Percentiles rank a stretch among this genome's conserved stretches.
Conservation (phyloP, 2,888 invertebrate genomes). For the Yponomeuta cagnagella region DNA sequence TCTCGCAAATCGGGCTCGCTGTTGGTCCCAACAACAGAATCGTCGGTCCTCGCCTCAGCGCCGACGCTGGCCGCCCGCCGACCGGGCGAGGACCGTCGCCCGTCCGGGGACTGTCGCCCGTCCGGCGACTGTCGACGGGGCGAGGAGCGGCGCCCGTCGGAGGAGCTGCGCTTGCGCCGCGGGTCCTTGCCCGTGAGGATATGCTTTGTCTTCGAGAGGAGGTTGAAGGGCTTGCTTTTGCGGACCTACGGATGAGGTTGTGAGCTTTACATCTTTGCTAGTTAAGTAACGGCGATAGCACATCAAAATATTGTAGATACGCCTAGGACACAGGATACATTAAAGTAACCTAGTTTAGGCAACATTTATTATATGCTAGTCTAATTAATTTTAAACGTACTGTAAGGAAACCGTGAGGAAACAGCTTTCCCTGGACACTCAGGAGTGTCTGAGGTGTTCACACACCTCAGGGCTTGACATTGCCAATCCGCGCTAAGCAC, state of each 20-base stretch:
- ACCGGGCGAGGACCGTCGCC: not conserved
- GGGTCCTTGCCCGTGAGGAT: slow-evolving; percentile 45
- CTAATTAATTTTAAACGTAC: too few species aligned
- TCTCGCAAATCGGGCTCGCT: slow-evolving; percentile 81
- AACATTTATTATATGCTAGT: too few species aligned
- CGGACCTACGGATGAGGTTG: slow-evolving; percentile 39
- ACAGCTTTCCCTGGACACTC: too few species aligned
- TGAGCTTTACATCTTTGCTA: not conserved
- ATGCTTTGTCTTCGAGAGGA: slow-evolving; percentile 52
- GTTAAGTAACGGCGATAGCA: not conserved
- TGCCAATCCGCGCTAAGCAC: too few species aligned
- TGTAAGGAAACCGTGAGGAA: too few species aligned
- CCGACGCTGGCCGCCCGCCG: not conserved
- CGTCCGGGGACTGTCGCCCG: not conserved
- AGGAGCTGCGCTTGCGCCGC: slow-evolving; percentile 24
- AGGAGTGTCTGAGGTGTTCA: too few species aligned
- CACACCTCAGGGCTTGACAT: too few species aligned
- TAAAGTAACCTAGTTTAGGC: too few species aligned
- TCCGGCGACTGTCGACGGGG: slow-evolving; percentile 27
- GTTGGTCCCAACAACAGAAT: slow-evolving; percentile 66
- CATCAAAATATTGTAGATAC: too few species aligned
- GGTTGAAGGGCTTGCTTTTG: slow-evolving; percentile 54
- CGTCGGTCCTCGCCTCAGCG: slow-evolving; percentile 21
- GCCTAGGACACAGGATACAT: too few species aligned
- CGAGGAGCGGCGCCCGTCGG: slow-evolving; percentile 29